phyloP scores from a whole-genome alignment of 37 sponge, comb jelly and placozoan species.

The Beroe ovata region DNA sequence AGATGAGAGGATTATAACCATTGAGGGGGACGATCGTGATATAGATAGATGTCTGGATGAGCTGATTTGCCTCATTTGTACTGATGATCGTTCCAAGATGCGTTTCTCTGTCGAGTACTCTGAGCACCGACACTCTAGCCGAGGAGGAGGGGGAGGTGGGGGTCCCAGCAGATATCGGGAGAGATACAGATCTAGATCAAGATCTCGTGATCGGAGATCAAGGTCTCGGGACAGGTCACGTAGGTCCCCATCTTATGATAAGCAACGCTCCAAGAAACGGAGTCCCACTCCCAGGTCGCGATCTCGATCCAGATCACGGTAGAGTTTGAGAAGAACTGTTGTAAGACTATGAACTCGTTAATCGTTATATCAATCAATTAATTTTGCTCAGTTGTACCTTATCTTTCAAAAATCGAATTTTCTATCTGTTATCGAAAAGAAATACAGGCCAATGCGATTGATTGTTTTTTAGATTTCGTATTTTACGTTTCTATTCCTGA shows the following conservation, averaged over 20 bases:
- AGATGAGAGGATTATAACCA: conserved; percentile 32
- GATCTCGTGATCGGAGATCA: conserved; percentile 7
- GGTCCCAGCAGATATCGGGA: background rate
- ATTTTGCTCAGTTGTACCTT: no score
- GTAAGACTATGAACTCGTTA: no score
- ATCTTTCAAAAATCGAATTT: no score
- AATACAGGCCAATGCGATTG: no score
- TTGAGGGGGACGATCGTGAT: conserved; percentile 53
- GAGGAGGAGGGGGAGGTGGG: conserved; percentile 37
- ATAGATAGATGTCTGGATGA: conserved; percentile 62
- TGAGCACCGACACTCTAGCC: background rate
- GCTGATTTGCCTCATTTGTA: conserved; percentile 52
- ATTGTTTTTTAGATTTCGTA: no score
- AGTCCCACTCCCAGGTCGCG: conserved; percentile 38
- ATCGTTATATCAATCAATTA: no score
- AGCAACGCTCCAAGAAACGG: background rate
- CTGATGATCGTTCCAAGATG: conserved; percentile 53
- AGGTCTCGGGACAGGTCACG: conserved; percentile 2
- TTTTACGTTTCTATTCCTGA: no score
- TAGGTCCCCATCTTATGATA: conserved; percentile 26
- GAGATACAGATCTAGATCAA: conserved; percentile 22
- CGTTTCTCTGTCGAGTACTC: conserved; percentile 48
- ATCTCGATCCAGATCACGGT: conserved; percentile 46
- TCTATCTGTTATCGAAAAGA: no score
- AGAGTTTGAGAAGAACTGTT: no score